Evolutionary conservation across 2,113 vertebrate genomes (phyloP).

Genomic region (Cepphus grylle): DNA sequence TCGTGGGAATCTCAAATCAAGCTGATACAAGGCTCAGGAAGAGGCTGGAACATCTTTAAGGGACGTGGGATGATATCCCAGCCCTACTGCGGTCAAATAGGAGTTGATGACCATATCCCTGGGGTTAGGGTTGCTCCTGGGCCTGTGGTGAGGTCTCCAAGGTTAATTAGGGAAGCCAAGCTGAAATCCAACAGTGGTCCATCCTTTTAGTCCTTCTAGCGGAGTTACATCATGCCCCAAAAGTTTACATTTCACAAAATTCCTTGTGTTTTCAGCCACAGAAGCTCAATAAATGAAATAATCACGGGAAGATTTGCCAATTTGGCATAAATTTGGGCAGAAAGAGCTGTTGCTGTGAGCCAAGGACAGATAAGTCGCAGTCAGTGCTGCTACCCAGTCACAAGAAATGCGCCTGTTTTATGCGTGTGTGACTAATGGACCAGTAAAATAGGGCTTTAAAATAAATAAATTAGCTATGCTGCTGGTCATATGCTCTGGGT

Average conservation of each 20-base stretch:
- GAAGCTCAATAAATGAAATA: not conserved
- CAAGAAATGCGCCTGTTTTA: not conserved
- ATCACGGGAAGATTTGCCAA: not conserved
- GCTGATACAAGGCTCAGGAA: not conserved
- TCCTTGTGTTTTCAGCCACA: not conserved
- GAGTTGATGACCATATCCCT: not conserved
- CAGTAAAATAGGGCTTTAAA: not conserved
- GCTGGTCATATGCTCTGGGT: not conserved
- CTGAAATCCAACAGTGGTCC: not conserved
- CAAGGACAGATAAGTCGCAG: not conserved
- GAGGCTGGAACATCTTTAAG: not conserved
- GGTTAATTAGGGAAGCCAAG: not conserved
- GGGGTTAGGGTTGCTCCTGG: not conserved
- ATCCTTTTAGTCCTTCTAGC: not conserved
- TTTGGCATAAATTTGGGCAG: not conserved
- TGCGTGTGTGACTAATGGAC: not conserved
- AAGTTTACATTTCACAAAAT: not conserved
- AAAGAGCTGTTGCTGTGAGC: not conserved
- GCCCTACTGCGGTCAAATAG: not conserved
- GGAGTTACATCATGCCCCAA: not conserved
- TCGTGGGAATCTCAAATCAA: not conserved
- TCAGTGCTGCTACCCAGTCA: not conserved
- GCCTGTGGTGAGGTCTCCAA: not conserved
- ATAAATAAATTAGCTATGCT: not conserved
- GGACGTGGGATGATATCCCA: not conserved